Evolutionary conservation across 1,140 invertebrate species (phyloP), one percentile per base, ranked within the genome.

Genomic region (Antheraea mylitta): DNA sequence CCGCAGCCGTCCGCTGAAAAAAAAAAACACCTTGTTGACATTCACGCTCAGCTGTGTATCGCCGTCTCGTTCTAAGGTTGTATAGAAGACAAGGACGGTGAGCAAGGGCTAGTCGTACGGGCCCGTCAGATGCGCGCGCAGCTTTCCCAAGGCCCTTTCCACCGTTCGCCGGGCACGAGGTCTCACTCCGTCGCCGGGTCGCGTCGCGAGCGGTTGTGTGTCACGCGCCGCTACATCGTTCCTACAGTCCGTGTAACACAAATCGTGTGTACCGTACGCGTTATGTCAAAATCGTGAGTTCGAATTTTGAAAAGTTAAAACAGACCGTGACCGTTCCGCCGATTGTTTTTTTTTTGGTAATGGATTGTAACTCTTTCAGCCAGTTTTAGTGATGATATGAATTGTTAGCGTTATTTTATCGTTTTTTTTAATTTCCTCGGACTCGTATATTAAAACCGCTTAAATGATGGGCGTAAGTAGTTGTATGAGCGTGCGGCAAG

Each of bases 401-500:
- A 16, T 53, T 53, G 13, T 53, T 53, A 53, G 13, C 45, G 45
- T 53, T 53, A 53, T 53, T 53, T 53, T 53, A 16, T 53, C 45
- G 45, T 13, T 13, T 53, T 13, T 53, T 53, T 53, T 53, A n/a
- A n/a, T n/a, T n/a, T n/a, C n/a, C n/a, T n/a, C 18, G 53, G 64
- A 67, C 58, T 59, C 18, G 69, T 67, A 64, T 48, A 67, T 65
- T 68, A 68, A 73, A 83, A 70, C 67, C 73, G 69, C 75, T 77
- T 82, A 78, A 81, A 90, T 90, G 87, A 92, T 90, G 88, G 89
- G 89, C 73, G 87, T 92, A 72, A 89, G 81, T 71, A 80, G 82
- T 77, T 92, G 88, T 80, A 81, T 92, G 78, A 90, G 85, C 77
- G 86, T 90, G 69, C 73, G 88, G 74, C 86, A 88, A 79, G 82